Conservation (phyloP, 2,888 invertebrate genomes). For the Apodemia duryi region DNA sequence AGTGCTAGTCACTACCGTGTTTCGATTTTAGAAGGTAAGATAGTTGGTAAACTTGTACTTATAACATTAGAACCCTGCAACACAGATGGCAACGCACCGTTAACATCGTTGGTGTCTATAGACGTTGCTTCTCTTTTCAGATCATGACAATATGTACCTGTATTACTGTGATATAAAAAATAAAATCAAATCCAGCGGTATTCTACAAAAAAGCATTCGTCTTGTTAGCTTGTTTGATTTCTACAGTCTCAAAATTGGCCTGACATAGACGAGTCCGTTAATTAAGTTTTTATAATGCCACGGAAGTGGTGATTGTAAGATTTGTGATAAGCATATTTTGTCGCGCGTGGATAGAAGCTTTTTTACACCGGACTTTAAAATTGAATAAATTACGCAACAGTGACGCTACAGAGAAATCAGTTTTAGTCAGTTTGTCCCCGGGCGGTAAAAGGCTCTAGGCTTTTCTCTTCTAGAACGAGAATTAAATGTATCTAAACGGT, state of each 20-base stretch:
- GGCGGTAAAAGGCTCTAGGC: slow-evolving; percentile 61
- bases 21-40: too few relatives aligned
- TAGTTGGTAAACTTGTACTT: too few relatives aligned
- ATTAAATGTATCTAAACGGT: slow-evolving; percentile 46
- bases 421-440: slow-evolving; percentile 55
- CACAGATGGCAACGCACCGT: too few relatives aligned
- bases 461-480: slow-evolving; percentile 58
- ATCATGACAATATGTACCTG: too few relatives aligned
- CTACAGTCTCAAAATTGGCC: slow-evolving; percentile 10
- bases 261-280: slow-evolving; percentile 14
- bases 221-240: slow-evolving; percentile 9
- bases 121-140: too few relatives aligned
- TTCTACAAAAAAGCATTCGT: background rate
- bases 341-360: slow-evolving; percentile 10
- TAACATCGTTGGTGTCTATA: too few relatives aligned
- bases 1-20: too few relatives aligned
- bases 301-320: slow-evolving; percentile 12
- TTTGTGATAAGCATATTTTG: slow-evolving; percentile 14
- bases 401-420: slow-evolving; percentile 62
- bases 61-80: too few relatives aligned
- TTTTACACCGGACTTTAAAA: slow-evolving; percentile 34
- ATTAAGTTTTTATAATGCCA: slow-evolving; percentile 14
- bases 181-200: too few relatives aligned
- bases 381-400: slow-evolving; percentile 60
- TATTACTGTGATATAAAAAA: too few relatives aligned